Percentiles rank a stretch among this genome's conserved stretches.
These are phyloP conservation scores for Drosophila pruinosa DNA, from an alignment of 1,140 invertebrate genomes.

Conservation along the genomic window DNA sequence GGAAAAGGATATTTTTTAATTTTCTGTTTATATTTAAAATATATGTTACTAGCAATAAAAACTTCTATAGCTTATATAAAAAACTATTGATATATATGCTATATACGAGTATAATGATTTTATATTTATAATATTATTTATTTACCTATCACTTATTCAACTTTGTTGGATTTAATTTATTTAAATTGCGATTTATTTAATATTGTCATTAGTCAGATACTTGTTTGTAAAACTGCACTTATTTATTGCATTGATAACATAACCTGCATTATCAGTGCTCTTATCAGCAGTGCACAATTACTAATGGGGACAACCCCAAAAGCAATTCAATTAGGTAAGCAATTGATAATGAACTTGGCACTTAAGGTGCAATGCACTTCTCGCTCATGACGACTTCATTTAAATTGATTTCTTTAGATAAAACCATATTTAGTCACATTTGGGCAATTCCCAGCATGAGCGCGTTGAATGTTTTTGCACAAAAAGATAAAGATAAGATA, in stretches of 20 bases:
- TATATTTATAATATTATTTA: no score
- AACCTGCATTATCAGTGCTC: background rate
- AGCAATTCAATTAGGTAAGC: background rate
- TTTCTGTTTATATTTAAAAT: no score
- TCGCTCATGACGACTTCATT: constrained; percentile 1
- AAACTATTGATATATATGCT: no score
- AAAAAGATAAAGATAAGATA: constrained; percentile 22
- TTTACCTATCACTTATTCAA: no score
- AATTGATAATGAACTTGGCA: background rate
- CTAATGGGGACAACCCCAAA: constrained; percentile 18
- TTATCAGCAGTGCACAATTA: constrained; percentile 1
- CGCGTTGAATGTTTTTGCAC: background rate
- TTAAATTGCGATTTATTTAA: no score
- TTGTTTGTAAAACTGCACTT: background rate
- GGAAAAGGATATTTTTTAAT: no score
- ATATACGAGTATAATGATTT: no score
- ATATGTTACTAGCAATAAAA: no score
- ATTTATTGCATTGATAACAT: background rate
- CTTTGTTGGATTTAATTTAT: no score
- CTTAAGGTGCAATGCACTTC: background rate
- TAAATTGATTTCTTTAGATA: background rate
- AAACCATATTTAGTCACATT: constrained; percentile 12
- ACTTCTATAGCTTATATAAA: no score
- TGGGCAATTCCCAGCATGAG: constrained; percentile 19
- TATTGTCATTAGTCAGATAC: background rate